phyloP scores from a whole-genome alignment of 2,888 invertebrate species.

The Sepioteuthis lessoniana region DNA sequence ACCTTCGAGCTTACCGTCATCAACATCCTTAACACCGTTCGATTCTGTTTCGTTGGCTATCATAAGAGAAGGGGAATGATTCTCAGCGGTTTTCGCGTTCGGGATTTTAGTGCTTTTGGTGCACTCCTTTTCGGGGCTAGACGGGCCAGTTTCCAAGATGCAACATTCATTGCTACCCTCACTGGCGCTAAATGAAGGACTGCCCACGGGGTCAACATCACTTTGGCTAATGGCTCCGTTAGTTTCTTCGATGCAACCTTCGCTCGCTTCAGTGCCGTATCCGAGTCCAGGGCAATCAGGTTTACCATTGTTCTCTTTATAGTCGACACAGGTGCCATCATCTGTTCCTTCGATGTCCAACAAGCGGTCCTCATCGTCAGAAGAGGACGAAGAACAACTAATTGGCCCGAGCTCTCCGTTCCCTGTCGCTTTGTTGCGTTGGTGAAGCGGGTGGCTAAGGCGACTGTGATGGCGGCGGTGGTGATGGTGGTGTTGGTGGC shows the following conservation, averaged over 20 bases:
- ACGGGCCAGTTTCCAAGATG: neutral
- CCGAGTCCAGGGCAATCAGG: neutral
- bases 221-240: neutral
- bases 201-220: neutral
- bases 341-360: neutral
- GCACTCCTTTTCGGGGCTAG: neutral
- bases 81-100: neutral
- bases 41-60: neutral
- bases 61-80: neutral
- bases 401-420: conserved; percentile 16
- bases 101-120: neutral
- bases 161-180: conserved; percentile 9
- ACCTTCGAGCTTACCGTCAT: neutral
- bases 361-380: neutral
- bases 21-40: neutral
- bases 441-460: neutral
- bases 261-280: neutral
- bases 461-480: neutral
- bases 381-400: neutral
- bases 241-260: neutral
- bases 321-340: neutral
- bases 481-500: neutral
- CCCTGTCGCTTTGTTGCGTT: neutral
- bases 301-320: neutral
- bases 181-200: neutral